Evolutionary conservation across 2,888 invertebrate species (phyloP), one percentile per base, ranked within the genome.

Genomic region (Hyppa rectilinea): DNA sequence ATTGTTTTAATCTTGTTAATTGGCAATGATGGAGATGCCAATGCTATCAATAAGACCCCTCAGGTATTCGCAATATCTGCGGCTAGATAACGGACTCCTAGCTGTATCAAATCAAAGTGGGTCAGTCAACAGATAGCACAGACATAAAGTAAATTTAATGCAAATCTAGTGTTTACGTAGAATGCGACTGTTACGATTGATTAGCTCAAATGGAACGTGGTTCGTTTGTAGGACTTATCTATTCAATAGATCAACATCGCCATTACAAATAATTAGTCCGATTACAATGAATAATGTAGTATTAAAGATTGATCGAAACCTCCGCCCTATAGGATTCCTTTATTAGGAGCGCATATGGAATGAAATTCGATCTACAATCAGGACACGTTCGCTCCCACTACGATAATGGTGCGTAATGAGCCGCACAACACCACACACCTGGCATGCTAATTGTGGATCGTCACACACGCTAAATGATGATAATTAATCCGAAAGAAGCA

Each of bases 321-420:
- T 82, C 75, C 81, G 87, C 85, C 87, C 90, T 87, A 86, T 61
- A 61, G 62, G 77, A 60, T 52, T 56, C 45, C 63, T 47, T 53
- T 71, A 63, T 43, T 85, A 88, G 88, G 84, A 83, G 85, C 81
- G 70, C 67, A 84, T 87, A 88, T 88, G 90, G 91, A 87, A 86
- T 86, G 88, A 87, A 87, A 87, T 85, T 83, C 72, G 66, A 87
- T 94, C 87, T 74, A 79, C 82, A 93, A 88, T 87, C 94, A 78
- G 84, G 78, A 85, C 95, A 93, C 93, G 94, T 92, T 80, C 88
- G 90, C 86, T 90, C 88, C 87, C 84, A 86, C 87, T 87, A 88
- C 87, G 87, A 90, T 94, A 93, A 94, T 93, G 92, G 92, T 76
- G 88, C 75, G 87, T 94, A 94, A 94, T 92, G 91, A 93, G 90